Evolutionary conservation across 2,888 invertebrate species (phyloP), one percentile per base, ranked within the genome.

Genomic region (Eulithis testata): DNA sequence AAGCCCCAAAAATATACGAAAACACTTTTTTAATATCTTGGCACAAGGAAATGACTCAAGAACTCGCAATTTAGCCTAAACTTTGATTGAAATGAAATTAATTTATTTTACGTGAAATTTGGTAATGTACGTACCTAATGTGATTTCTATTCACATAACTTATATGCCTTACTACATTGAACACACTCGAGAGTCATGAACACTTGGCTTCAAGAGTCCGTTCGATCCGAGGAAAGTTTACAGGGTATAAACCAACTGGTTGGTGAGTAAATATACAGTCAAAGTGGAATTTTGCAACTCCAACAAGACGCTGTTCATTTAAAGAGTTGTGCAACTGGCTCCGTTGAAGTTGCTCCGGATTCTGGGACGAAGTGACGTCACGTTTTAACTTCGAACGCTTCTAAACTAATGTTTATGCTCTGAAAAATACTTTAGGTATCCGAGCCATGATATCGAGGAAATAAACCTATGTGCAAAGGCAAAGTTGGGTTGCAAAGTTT

Each of bases 261-360:
- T 68, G 76, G 74, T 77, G 75, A 80, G 81, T 83, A 83, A 82
- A 84, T 77, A 83, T 73, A 74, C 71, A 79, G 76, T 65, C 68
- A 71, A 71, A 76, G 79, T 73, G 73, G 73, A 81, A 78, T 80
- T 78, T 75, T 74, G 76, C 73, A 79, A 80, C 77, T 81, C 66
- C 75, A 80, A 79, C 80, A 79, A 80, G 80, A 74, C 75, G 80
- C 75, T 82, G 83, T 82, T 85, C 85, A 83, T 84, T 84, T 86
- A 83, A 82, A 84, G 84, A 86, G 80, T 83, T 79, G 76, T 76
- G 73, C 77, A 81, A 83, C 80, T 78, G 75, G 70, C 76, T 77
- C 71, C 66, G 70, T 60, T 71, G 67, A 83, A 85, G 81, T 86
- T 85, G 75, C 73, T 78, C 81, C 76, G 76, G 65, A 60, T 60